These are phyloP conservation scores for Jacana jacana DNA, from an alignment of 2,113 vertebrate genomes.

Conservation along the genomic window DNA sequence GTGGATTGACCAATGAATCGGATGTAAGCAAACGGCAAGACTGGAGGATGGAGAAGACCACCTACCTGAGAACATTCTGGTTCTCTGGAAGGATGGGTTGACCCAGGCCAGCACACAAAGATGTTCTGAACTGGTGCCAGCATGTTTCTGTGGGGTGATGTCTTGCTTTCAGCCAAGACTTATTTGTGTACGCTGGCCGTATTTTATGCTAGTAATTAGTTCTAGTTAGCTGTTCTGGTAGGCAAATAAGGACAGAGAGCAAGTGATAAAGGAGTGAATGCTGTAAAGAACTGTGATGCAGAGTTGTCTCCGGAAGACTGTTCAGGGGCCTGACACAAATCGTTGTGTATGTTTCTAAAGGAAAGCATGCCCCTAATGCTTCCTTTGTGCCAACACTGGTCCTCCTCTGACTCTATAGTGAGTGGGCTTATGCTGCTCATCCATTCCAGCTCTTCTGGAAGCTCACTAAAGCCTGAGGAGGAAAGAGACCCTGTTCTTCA, in stretches of 20 bases:
- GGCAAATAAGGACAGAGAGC: background rate
- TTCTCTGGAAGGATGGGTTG: background rate
- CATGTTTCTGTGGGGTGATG: rapidly evolving
- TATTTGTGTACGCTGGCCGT: background rate
- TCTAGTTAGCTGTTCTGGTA: background rate
- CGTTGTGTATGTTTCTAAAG: background rate
- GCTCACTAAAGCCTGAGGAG: background rate
- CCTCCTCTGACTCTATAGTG: background rate
- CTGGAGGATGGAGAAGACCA: background rate
- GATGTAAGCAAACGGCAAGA: background rate
- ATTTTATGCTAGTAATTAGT: background rate
- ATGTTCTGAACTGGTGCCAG: background rate
- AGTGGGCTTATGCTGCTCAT: background rate
- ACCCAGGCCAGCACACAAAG: background rate
- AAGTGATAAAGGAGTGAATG: background rate
- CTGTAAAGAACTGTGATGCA: background rate
- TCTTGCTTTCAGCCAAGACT: background rate
- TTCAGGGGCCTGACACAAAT: background rate
- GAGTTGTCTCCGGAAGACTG: background rate
- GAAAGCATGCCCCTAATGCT: background rate
- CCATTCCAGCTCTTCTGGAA: background rate
- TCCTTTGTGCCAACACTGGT: background rate
- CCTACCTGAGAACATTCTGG: background rate
- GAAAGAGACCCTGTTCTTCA: background rate
- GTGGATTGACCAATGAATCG: rapidly evolving